These are phyloP conservation scores for Hydrocynus forskahlii DNA, from an alignment of 2,797 vertebrate species.

Conservation along the genomic window DNA sequence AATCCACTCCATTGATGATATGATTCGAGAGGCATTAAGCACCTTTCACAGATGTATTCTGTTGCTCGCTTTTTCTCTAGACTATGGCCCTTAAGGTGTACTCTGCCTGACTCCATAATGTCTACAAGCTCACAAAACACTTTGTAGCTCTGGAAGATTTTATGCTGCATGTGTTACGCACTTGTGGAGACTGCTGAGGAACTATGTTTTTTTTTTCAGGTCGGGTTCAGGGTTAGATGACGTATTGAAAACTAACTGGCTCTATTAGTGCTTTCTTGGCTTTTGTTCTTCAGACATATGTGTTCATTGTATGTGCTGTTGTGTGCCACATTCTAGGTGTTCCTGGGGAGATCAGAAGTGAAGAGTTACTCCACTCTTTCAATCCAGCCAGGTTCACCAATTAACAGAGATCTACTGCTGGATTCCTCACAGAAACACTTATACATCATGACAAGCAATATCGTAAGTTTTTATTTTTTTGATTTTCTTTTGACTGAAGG, in stretches of 20 bases:
- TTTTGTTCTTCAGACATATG: too few species aligned
- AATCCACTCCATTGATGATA: slow-evolving; percentile 60
- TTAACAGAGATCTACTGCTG: slow-evolving; percentile 87
- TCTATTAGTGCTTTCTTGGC: neutral
- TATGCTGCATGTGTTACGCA: slow-evolving; percentile 24
- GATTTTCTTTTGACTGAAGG: slow-evolving; percentile 39
- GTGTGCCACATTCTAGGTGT: slow-evolving; percentile 77
- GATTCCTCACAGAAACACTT: slow-evolving; percentile 85
- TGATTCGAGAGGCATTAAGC: slow-evolving; percentile 59
- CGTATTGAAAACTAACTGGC: slow-evolving; percentile 26
- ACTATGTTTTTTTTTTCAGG: neutral
- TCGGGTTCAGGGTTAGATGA: slow-evolving; percentile 30
- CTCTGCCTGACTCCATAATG: slow-evolving; percentile 33
- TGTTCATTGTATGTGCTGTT: slow-evolving; percentile 8
- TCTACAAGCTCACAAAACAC: slow-evolving; percentile 40
- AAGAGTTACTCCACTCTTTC: slow-evolving; percentile 78
- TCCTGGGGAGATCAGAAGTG: slow-evolving; percentile 78
- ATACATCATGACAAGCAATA: slow-evolving; percentile 89
- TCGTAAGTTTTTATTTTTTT: slow-evolving; percentile 71
- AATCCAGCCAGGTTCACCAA: slow-evolving; percentile 82
- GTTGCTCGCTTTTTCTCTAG: slow-evolving; percentile 45
- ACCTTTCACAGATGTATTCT: slow-evolving; percentile 49
- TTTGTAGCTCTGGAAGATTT: slow-evolving; percentile 24
- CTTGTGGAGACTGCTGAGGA: neutral
- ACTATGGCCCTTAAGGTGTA: slow-evolving; percentile 22